Base-by-base conservation (phyloP, 2,113 vertebrate genomes). In the Ptilonorhynchus violaceus region DNA sequence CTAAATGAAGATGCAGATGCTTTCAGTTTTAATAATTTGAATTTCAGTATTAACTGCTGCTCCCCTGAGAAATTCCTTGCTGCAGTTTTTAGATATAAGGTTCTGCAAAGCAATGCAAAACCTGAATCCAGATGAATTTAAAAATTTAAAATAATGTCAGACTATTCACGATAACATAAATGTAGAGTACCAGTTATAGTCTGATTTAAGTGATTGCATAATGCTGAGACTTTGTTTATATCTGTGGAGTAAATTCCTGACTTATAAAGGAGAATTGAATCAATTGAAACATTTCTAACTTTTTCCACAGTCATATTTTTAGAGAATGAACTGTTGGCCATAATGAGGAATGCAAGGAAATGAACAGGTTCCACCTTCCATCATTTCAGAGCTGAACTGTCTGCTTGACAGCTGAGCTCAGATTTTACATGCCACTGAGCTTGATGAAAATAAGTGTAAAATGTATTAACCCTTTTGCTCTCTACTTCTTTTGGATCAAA, bases 231-330 rank as follows among this genome's bases (percentile, higher is more conserved):
- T 81, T 88, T 91, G 50, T 93, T 92, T 93, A 49, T 86, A 79
- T 64, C 73, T 44, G 33, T 79, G 60, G 52, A 89, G 55, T 88
- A 91, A 94, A 94, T 88, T 84, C 67, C 53, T 91, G 82, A 87
- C 78, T 92, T 93, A 53, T 72, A 96, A 89, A 53, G 68, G 68
- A 93, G 75, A 86, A 44, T 47, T 75, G 75, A 88, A 94, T 88
- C 27, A 47, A 92, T 63, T 2, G 39, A 95, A 96, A 80, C 10
- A 47, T 88, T 94, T 93, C 75, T 85, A 88, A 90, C 15, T 89
- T 91, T 92, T 94, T 90, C 82, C 82, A 79, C n/a, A 42, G 67
- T 58, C 31, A 8, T 85, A 93, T 88, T 95, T 93, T 91, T 88
- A 81, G 91, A 68, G 78, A 92, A 89, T 33, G 42, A 94, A 53